These are phyloP conservation scores for roundworm (Caenorhabditis elegans) DNA, from an alignment of 1,140 invertebrate species.

Conservation along the genomic window WBcel235 BX284606.5:12388001-12388500, in stretches of 20 bases:
- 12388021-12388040: too few species aligned
- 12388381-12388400: not conserved
- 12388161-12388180: not conserved
- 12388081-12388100: too few species aligned
- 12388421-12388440: not conserved
- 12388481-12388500: too few species aligned
- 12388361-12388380: slow-evolving; percentile 13
- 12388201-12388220: not conserved
- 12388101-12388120: too few species aligned
- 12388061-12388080: too few species aligned
- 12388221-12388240: slow-evolving; percentile 2
- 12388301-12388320: not conserved
- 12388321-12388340: not conserved
- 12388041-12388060: not conserved
- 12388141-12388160: too few species aligned
- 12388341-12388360: not conserved
- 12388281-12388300: not conserved
- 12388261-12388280: not conserved
- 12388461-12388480: too few species aligned
- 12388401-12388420: not conserved
- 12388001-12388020: not conserved
- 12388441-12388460: too few species aligned
- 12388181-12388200: not conserved
- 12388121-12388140: too few species aligned
- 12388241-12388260: not conserved